Conservation (phyloP, 2,113 vertebrate species). For the Triplophysa tibetana region DNA sequence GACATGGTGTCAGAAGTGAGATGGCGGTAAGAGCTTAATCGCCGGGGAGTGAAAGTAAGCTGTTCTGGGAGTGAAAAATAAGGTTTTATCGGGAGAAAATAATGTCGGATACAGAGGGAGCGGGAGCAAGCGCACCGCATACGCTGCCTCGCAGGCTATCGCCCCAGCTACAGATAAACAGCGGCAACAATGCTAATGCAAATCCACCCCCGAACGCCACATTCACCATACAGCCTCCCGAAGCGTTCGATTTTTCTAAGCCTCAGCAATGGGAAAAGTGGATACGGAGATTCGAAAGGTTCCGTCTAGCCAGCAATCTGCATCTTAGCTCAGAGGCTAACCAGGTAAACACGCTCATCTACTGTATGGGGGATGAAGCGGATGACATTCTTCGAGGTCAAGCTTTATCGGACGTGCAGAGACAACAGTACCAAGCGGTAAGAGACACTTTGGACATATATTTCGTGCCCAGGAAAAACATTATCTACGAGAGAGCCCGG, state of each 20-base stretch:
- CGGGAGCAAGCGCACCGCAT: no score
- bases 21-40: no score
- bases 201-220: background rate
- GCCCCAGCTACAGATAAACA: no score
- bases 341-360: conserved; percentile 27
- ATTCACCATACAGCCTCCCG: conserved; percentile 29
- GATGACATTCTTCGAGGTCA: conserved; percentile 3
- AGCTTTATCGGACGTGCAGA: background rate
- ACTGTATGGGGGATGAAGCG: conserved; percentile 28
- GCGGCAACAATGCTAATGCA: no score
- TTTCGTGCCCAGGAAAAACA: background rate
- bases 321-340: background rate
- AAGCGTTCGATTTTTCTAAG: conserved; percentile 18
- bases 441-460: background rate
- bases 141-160: no score
- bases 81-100: no score
- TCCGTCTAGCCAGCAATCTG: background rate
- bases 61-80: no score
- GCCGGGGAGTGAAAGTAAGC: no score
- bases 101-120: no score
- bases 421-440: background rate
- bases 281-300: conserved; percentile 23
- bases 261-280: conserved; percentile 18
- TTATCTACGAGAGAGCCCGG: background rate
- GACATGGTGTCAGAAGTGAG: no score